Evolutionary conservation across 2,888 invertebrate species (phyloP).

Genomic region (Agonopterix arenella): DNA sequence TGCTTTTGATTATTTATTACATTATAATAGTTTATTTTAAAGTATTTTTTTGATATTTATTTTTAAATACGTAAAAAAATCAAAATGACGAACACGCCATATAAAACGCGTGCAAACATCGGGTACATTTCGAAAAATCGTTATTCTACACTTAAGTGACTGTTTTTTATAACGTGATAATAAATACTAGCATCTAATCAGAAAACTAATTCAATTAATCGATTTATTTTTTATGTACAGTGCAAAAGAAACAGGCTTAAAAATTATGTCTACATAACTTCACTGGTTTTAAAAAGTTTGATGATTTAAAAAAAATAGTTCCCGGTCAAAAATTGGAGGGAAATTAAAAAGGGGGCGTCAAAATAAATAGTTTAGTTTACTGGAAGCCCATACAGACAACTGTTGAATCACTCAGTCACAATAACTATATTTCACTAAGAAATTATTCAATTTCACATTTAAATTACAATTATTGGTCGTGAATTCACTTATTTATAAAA

Average conservation of each 20-base stretch:
- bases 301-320: not conserved
- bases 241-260: slow-evolving; percentile 45
- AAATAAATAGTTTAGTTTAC: slow-evolving; percentile 61
- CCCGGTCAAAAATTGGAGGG: slow-evolving; percentile 11
- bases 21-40: too few species aligned
- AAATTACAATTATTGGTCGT: slow-evolving; percentile 76
- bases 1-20: too few species aligned
- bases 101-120: not conserved
- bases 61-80: not conserved
- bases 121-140: not conserved
- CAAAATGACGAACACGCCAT: slow-evolving; percentile 20
- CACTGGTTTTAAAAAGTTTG: slow-evolving; percentile 41
- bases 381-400: slow-evolving; percentile 75
- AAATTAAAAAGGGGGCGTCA: slow-evolving; percentile 32
- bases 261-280: slow-evolving; percentile 24
- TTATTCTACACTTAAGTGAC: slow-evolving; percentile 23
- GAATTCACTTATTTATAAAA: slow-evolving; percentile 60
- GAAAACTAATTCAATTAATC: slow-evolving; percentile 31
- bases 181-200: slow-evolving; percentile 60
- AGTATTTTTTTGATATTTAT: too few species aligned
- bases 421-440: slow-evolving; percentile 70
- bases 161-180: slow-evolving; percentile 37
- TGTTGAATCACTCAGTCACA: slow-evolving; percentile 68
- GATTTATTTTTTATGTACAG: slow-evolving; percentile 47
- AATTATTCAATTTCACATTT: slow-evolving; percentile 60